Evolutionary conservation across 2,113 vertebrate species (phyloP).

Genomic region (Dasypus novemcinctus): DNA sequence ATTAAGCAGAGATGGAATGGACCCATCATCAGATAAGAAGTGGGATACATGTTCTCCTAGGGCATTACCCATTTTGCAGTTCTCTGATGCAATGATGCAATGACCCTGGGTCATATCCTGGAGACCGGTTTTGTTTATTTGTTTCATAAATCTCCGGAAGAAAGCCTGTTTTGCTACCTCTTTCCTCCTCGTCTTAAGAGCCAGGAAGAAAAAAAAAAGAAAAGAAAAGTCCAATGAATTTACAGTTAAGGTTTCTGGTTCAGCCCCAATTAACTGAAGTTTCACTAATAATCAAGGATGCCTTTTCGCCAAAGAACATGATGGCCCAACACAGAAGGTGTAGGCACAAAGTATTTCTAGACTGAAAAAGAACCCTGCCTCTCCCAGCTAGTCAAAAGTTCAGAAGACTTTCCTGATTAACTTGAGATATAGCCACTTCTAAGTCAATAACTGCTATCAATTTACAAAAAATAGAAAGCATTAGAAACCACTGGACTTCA

Average conservation of each 20-base stretch:
- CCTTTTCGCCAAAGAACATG: constrained; percentile 41
- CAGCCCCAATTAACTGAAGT: constrained; percentile 48
- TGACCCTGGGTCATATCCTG: constrained; percentile 60
- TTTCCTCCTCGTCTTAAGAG: constrained; percentile 60
- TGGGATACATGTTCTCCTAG: neutral
- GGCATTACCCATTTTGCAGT: neutral
- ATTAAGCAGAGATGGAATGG: neutral
- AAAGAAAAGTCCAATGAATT: neutral
- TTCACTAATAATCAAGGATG: constrained; percentile 24
- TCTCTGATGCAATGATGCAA: neutral
- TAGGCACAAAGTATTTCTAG: neutral
- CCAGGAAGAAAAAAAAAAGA: neutral
- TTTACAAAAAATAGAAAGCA: neutral
- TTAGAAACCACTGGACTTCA: constrained; percentile 16
- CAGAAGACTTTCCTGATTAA: neutral
- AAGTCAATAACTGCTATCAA: constrained; percentile 31
- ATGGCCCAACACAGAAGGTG: neutral
- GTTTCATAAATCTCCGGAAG: constrained; percentile 54
- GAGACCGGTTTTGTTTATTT: constrained; percentile 51
- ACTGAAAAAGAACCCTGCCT: constrained; percentile 15
- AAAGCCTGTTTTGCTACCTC: constrained; percentile 31
- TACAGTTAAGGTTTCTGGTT: constrained; percentile 56
- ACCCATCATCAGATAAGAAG: neutral
- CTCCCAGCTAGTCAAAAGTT: neutral
- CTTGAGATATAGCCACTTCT: neutral